A percentile compares a stretch with the other conserved stretches of the same genome.
phyloP scores from a whole-genome alignment of 2,888 invertebrate species.

The Cephus runcator region DNA sequence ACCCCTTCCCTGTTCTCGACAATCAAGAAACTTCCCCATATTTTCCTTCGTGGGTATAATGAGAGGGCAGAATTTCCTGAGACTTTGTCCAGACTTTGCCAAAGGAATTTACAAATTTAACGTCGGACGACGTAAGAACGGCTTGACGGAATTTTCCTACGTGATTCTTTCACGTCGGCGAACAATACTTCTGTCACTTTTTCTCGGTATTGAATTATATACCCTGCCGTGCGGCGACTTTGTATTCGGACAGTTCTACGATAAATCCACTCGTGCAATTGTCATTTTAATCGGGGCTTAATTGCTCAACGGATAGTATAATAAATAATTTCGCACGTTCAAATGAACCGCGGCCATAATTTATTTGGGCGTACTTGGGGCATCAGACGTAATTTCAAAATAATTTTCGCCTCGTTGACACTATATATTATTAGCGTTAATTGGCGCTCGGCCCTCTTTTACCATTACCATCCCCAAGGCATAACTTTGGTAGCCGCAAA shows the following conservation, averaged over 20 bases:
- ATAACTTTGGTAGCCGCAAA: background rate
- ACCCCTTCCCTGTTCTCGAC: background rate
- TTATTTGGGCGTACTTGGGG: slow-evolving; percentile 6
- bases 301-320: background rate
- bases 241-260: background rate
- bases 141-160: background rate
- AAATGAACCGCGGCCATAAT: background rate
- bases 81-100: background rate
- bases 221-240: background rate
- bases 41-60: background rate
- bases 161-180: background rate
- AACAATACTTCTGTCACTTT: background rate
- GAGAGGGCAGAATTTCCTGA: background rate
- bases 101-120: background rate
- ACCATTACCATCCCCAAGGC: slow-evolving; percentile 22
- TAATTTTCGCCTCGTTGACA: slow-evolving; percentile 25
- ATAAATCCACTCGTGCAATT: background rate
- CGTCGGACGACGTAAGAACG: background rate
- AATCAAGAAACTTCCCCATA: background rate
- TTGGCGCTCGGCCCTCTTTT: slow-evolving; percentile 26
- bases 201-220: background rate
- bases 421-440: slow-evolving; percentile 33
- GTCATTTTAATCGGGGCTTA: background rate
- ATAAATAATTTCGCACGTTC: background rate
- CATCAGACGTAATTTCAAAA: slow-evolving; percentile 18